Base-by-base conservation (phyloP, 2,888 invertebrate genomes). In the Synergus gifuensis region DNA sequence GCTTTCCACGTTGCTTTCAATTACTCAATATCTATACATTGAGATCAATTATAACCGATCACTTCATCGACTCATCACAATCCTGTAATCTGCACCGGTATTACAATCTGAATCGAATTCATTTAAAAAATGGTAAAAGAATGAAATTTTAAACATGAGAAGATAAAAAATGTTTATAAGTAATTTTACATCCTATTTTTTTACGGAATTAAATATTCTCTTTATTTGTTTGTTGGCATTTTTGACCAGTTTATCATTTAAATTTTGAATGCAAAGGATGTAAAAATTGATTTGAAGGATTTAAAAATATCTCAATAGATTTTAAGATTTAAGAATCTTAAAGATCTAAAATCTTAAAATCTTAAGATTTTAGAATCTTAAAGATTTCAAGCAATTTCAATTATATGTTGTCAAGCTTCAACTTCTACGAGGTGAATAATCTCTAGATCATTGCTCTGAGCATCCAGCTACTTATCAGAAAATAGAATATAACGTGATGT, bases 1-100 rank as follows among this genome's bases (percentile, higher is more conserved):
- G 73, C 49, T 73, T 73, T 69, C 49, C 36, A 69, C 49, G 36
- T 28, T 69, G 69, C 49, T 69, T 69, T 73, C 73, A 49, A 73
- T 73, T 73, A 73, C 73, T 73, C 36, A 73, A 73, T 44, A 42
- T 66, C 12, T 40, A n/a, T n/a, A 18, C 66, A 42, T n/a, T 69
- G 49, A 69, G 28, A 69, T 69, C 28, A 69, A 73, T 73, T n/a
- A 28, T 36, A 54, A 73, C 36, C 49, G 49, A 73, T 73, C 73
- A 36, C 3, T 73, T 49, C 22, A 49, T 49, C 46, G 1, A 49
- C 2, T 67, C 16, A 69, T 49, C n/a, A 64, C 22, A 49, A 73
- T 73, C 16, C 11, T 36, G n/a, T 36, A 54, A 54, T 22, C 18
- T 44, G 28, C 5, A 42, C 64, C 4, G 58, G 18, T 60, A 60